Conservation (phyloP, 1,140 invertebrate species). For the Lepidostoma basale region DNA sequence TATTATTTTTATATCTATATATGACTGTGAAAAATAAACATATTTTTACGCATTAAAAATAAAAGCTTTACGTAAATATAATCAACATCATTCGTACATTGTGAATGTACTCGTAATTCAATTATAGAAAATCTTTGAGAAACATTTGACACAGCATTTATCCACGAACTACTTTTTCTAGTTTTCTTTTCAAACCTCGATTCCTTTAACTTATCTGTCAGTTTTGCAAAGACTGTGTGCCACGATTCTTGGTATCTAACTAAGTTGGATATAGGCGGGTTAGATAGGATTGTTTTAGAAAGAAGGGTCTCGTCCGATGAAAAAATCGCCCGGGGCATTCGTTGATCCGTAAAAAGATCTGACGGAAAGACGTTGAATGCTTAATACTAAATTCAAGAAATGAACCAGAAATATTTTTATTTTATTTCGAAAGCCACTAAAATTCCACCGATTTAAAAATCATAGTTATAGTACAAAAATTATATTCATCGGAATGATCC, state of each 20-base stretch:
- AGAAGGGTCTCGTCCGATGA: slow-evolving; percentile 2
- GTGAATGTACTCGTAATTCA: too few relatives aligned
- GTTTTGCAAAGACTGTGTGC: slow-evolving; percentile 1
- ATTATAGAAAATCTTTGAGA: background rate
- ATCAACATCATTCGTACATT: too few relatives aligned
- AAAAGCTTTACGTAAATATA: too few relatives aligned
- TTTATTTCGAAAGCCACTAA: too few relatives aligned
- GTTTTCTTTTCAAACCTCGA: background rate
- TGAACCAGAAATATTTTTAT: too few relatives aligned
- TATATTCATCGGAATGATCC: too few relatives aligned
- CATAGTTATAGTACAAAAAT: too few relatives aligned
- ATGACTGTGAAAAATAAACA: too few relatives aligned
- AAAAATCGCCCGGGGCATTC: slow-evolving; percentile 3
- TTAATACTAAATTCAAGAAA: slow-evolving; percentile 9
- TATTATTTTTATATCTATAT: too few relatives aligned
- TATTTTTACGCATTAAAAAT: too few relatives aligned
- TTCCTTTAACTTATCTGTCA: slow-evolving; percentile 4
- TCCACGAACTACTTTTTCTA: background rate
- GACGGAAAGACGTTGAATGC: slow-evolving; percentile 13
- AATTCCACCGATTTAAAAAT: too few relatives aligned
- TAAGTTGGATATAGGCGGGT: background rate
- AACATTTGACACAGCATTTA: background rate
- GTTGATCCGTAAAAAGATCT: slow-evolving; percentile 10
- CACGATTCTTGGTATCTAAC: slow-evolving; percentile 9
- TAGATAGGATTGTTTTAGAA: background rate